Conservation (phyloP, 2,113 vertebrate species). For the Capreolus pygargus region DNA sequence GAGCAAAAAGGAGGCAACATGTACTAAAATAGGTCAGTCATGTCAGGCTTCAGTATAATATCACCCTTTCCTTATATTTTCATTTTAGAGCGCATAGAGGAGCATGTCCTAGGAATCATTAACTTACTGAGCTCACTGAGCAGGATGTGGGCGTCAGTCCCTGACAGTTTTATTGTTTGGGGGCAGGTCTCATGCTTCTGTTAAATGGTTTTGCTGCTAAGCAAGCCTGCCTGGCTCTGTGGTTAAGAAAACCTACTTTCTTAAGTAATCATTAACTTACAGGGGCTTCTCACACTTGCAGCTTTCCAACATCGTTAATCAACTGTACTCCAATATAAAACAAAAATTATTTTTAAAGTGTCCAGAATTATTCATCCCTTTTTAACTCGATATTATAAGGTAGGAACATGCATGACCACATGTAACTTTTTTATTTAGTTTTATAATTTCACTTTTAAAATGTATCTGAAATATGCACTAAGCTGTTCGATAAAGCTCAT, state of each 20-base stretch:
- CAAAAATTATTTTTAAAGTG: background rate
- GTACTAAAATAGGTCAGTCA: background rate
- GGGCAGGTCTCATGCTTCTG: background rate
- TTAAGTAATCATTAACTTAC: background rate
- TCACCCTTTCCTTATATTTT: background rate
- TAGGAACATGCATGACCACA: background rate
- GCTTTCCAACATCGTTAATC: background rate
- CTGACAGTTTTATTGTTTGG: background rate
- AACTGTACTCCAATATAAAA: background rate
- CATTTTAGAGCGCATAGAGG: background rate
- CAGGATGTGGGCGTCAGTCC: background rate
- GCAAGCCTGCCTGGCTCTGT: background rate
- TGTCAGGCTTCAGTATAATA: background rate
- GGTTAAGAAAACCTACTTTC: background rate
- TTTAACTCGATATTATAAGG: background rate
- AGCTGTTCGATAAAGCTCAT: conserved; percentile 57
- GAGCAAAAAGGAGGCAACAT: background rate
- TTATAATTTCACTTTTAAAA: conserved; percentile 37
- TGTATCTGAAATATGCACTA: conserved; percentile 15
- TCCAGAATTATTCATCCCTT: conserved; percentile 24
- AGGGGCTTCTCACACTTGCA: background rate
- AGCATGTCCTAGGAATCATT: background rate
- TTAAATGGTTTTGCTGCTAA: background rate
- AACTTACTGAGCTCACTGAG: background rate
- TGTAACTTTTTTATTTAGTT: conserved; percentile 36